Evolutionary conservation across 92 coral and sea anemone genomes (phyloP).

Genomic region (Palythoa heliodiscus): DNA sequence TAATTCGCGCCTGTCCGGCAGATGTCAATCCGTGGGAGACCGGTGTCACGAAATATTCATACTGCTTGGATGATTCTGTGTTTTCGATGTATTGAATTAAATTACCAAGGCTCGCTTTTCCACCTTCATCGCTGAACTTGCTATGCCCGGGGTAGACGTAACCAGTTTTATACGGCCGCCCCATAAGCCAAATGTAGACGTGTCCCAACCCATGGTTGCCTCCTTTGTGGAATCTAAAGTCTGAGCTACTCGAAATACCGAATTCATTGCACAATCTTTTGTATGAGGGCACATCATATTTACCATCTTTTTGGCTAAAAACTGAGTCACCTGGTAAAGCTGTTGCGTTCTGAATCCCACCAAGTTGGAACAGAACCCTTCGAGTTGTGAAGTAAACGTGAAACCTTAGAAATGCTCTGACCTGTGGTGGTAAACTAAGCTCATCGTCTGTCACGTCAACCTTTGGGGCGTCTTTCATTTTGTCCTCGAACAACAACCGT

Average conservation of each 20-base stretch:
- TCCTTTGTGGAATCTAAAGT: slow-evolving; percentile 9
- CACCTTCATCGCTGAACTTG: too few relatives aligned
- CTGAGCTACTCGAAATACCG: slow-evolving; percentile 18
- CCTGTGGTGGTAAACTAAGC: neutral
- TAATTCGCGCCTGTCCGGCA: neutral
- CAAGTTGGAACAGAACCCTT: slow-evolving; percentile 14
- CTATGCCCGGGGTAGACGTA: neutral
- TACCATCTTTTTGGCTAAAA: slow-evolving; percentile 2
- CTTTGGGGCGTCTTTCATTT: too few relatives aligned
- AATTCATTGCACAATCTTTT: slow-evolving; percentile 16
- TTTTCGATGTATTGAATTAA: too few relatives aligned
- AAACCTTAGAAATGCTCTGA: slow-evolving; percentile 14
- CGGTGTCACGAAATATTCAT: slow-evolving; percentile 31
- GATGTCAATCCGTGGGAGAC: neutral
- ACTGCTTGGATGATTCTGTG: slow-evolving; percentile 37
- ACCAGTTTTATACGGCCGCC: neutral
- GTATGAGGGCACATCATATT: slow-evolving; percentile 14
- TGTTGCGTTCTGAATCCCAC: slow-evolving; percentile 13
- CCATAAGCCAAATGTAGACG: neutral
- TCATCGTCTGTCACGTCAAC: slow-evolving; percentile 26
- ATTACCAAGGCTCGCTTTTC: too few relatives aligned
- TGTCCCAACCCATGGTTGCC: neutral
- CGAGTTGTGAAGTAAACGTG: slow-evolving; percentile 25
- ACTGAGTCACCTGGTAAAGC: slow-evolving; percentile 29
- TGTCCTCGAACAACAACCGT: too few relatives aligned